Conservation (phyloP, 2,113 vertebrate species). For the Mustelus asterias region DNA sequence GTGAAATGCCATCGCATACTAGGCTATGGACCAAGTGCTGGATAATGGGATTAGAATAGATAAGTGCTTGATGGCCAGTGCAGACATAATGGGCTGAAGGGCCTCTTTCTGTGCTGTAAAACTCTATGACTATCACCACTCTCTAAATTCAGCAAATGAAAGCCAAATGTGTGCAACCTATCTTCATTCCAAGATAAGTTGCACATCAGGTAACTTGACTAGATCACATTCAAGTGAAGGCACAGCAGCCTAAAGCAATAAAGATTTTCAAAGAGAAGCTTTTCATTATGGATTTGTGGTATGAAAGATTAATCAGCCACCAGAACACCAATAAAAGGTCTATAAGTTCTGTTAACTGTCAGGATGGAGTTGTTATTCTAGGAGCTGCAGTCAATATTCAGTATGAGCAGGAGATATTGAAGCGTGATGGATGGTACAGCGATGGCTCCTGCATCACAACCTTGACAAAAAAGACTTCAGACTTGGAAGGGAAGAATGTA, state of each 20-base stretch:
- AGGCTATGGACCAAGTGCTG: too few species aligned
- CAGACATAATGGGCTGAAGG: too few species aligned
- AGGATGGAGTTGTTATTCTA: neutral
- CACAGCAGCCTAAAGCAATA: neutral
- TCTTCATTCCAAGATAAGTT: neutral
- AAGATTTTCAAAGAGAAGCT: neutral
- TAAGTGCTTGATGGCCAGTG: too few species aligned
- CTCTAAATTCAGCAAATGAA: neutral
- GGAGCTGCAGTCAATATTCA: neutral
- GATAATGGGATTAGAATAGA: too few species aligned
- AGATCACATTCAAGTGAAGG: neutral
- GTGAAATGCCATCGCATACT: too few species aligned
- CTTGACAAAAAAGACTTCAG: neutral
- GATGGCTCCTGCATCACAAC: neutral
- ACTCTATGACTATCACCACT: too few species aligned
- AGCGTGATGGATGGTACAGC: neutral
- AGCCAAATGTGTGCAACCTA: neutral
- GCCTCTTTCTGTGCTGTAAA: too few species aligned
- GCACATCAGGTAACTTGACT: neutral
- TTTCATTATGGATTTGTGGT: neutral
- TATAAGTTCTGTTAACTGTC: neutral
- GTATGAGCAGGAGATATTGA: neutral
- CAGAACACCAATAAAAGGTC: neutral
- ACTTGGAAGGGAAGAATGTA: neutral
- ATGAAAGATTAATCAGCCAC: neutral